A percentile compares a stretch with the other conserved stretches of the same genome.
Evolutionary conservation across 2,888 invertebrate genomes (phyloP).

Genomic region (Pantelozetes paolii): DNA sequence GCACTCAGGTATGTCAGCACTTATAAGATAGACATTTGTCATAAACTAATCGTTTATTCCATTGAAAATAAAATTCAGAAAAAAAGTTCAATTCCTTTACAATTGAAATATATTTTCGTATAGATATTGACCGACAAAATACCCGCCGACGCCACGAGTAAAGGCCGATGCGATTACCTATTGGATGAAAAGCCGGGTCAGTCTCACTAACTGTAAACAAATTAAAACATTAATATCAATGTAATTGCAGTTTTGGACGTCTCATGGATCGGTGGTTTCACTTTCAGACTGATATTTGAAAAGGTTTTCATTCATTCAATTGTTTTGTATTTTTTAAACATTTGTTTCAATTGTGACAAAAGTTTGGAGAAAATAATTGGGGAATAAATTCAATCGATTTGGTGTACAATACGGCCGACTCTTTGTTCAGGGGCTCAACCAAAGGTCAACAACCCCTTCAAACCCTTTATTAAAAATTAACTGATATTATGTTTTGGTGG

Average conservation of each 20-base stretch:
- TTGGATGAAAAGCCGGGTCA: slow-evolving; percentile 44
- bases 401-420: slow-evolving; percentile 63
- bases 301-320: slow-evolving; percentile 61
- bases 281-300: slow-evolving; percentile 69
- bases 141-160: slow-evolving; percentile 42
- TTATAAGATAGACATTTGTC: neutral
- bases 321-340: slow-evolving; percentile 18
- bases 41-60: too few relatives aligned
- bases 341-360: slow-evolving; percentile 57
- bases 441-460: slow-evolving; percentile 52
- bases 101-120: neutral
- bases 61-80: too few relatives aligned
- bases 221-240: neutral
- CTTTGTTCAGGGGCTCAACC: slow-evolving; percentile 56
- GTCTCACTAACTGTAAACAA: too few relatives aligned
- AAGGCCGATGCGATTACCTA: slow-evolving; percentile 46
- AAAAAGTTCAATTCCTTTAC: too few relatives aligned
- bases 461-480: neutral
- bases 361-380: slow-evolving; percentile 83
- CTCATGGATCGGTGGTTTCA: slow-evolving; percentile 56
- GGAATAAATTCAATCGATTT: slow-evolving; percentile 73
- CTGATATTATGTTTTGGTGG: too few relatives aligned
- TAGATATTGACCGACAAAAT: slow-evolving; percentile 42
- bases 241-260: slow-evolving; percentile 43
- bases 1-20: slow-evolving; percentile 44